These are phyloP conservation scores for Malthinus seriepunctatus DNA, from an alignment of 2,888 invertebrate genomes.

Conservation along the genomic window DNA sequence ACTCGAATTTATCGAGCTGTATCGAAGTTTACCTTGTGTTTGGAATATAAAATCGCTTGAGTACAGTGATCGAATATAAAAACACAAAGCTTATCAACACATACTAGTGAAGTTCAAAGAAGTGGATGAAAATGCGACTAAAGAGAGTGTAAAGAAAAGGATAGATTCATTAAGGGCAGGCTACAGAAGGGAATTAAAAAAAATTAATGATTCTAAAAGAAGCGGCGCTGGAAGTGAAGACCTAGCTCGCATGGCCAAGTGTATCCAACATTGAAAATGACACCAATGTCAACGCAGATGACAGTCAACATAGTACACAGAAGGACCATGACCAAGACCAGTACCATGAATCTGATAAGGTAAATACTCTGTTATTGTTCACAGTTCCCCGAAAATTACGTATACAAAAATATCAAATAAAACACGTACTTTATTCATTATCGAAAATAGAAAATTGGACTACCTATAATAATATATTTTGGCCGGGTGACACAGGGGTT, in stretches of 20 bases:
- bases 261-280: too few relatives aligned
- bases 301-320: too few relatives aligned
- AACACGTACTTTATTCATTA: too few relatives aligned
- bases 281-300: too few relatives aligned
- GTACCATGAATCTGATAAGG: too few relatives aligned
- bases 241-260: too few relatives aligned
- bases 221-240: slow-evolving; percentile 12
- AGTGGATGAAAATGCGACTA: slow-evolving; percentile 8
- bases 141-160: slow-evolving; percentile 22
- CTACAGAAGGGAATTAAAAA: slow-evolving; percentile 20
- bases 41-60: not conserved
- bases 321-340: too few relatives aligned
- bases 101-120: slow-evolving; percentile 19
- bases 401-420: too few relatives aligned
- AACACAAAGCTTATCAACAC: slow-evolving; percentile 8
- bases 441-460: too few relatives aligned
- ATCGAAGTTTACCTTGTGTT: not conserved
- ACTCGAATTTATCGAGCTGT: not conserved
- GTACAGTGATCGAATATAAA: not conserved
- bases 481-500: too few relatives aligned
- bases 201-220: slow-evolving; percentile 15
- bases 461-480: too few relatives aligned
- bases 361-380: too few relatives aligned
- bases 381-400: not conserved
- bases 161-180: slow-evolving; percentile 19